A percentile compares a stretch with the other conserved stretches of the same genome.
phyloP scores from a whole-genome alignment of 2,797 vertebrate genomes.

The Paedocypris micromegethes region DNA sequence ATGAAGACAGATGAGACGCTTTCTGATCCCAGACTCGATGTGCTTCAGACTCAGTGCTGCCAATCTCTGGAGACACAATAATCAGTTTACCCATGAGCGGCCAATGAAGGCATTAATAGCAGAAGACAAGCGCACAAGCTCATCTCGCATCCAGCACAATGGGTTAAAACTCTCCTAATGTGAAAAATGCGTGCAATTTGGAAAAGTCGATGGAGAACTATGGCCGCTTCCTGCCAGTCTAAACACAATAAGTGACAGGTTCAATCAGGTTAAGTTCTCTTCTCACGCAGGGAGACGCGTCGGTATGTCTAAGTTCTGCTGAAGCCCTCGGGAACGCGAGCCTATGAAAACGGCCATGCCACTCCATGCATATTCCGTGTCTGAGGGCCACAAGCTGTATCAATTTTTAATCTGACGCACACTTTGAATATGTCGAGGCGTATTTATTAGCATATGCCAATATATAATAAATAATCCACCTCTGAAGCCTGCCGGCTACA shows the following conservation, averaged over 20 bases:
- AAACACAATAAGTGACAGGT: slow-evolving; percentile 41
- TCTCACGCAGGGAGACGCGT: background rate
- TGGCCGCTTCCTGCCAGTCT: slow-evolving; percentile 8
- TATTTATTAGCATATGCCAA: slow-evolving; percentile 67
- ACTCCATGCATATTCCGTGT: slow-evolving; percentile 54
- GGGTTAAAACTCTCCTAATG: slow-evolving; percentile 18
- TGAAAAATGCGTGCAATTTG: slow-evolving; percentile 28
- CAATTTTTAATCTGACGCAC: slow-evolving; percentile 61
- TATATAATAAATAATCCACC: slow-evolving; percentile 64
- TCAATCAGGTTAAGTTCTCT: slow-evolving; percentile 30
- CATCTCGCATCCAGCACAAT: slow-evolving; percentile 4
- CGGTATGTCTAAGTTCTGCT: slow-evolving; percentile 16
- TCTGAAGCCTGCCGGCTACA: slow-evolving; percentile 53
- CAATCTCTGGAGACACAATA: slow-evolving; percentile 34
- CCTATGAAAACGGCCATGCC: slow-evolving; percentile 48
- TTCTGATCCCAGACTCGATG: slow-evolving; percentile 21
- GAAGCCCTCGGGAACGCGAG: slow-evolving; percentile 34
- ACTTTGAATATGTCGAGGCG: slow-evolving; percentile 55
- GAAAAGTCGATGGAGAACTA: slow-evolving; percentile 18
- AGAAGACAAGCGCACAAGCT: slow-evolving; percentile 11
- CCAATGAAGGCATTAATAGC: slow-evolving; percentile 34
- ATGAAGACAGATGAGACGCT: slow-evolving; percentile 31
- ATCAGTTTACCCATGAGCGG: slow-evolving; percentile 33
- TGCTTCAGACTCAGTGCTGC: slow-evolving; percentile 13
- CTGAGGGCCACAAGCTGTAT: slow-evolving; percentile 59